Evolutionary conservation across 2,797 vertebrate genomes (phyloP).

Genomic region (Diplodus puntazzo): DNA sequence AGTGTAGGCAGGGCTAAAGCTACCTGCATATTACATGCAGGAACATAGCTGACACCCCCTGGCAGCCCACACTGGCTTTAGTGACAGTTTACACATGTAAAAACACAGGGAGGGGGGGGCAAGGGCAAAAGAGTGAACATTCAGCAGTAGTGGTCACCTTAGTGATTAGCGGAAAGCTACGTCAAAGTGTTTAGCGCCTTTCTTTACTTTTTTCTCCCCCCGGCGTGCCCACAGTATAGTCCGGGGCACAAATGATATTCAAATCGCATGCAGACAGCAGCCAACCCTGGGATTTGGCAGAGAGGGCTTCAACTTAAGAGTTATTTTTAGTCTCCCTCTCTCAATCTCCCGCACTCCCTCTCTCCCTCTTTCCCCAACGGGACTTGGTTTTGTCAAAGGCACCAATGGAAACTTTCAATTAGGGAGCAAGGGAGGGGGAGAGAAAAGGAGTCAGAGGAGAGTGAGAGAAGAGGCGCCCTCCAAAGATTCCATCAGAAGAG

Average conservation of each 20-base stretch:
- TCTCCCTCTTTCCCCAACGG: constrained; percentile 64
- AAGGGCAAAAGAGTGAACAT: constrained; percentile 63
- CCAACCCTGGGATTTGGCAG: constrained; percentile 83
- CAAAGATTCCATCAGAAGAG: constrained; percentile 79
- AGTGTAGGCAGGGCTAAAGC: constrained; percentile 75
- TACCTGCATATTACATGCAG: constrained; percentile 76
- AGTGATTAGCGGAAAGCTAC: constrained; percentile 61
- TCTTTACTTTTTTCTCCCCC: constrained; percentile 53
- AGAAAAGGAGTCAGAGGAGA: constrained; percentile 56
- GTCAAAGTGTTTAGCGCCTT: constrained; percentile 42
- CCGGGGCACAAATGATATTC: constrained; percentile 79
- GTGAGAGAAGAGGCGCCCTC: constrained; percentile 67
- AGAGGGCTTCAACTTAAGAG: constrained; percentile 79
- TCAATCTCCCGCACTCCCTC: constrained; percentile 58
- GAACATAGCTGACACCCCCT: constrained; percentile 63
- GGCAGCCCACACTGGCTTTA: constrained; percentile 56
- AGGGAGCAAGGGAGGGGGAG: constrained; percentile 56
- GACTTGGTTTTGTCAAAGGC: constrained; percentile 81
- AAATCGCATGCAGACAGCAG: constrained; percentile 83
- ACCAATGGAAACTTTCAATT: constrained; percentile 86
- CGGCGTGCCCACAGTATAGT: constrained; percentile 46
- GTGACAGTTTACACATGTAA: constrained; percentile 70
- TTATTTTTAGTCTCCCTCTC: constrained; percentile 85
- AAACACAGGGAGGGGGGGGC: constrained; percentile 32
- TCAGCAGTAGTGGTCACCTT: constrained; percentile 62